phyloP scores from a whole-genome alignment of 2,888 invertebrate species.

The Xanthorhoe spadicearia region DNA sequence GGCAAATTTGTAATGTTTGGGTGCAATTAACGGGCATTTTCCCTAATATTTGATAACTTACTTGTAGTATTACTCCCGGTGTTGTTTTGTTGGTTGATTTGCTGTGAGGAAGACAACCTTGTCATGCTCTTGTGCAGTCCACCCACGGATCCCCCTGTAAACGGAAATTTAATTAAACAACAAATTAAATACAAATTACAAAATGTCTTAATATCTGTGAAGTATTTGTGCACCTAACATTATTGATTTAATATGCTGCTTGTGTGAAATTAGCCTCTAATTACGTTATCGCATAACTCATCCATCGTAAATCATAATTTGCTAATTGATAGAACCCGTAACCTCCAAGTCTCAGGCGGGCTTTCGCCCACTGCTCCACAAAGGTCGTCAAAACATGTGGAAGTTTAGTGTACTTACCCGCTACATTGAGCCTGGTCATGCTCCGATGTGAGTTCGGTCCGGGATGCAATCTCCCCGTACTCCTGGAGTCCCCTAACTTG shows the following conservation, averaged over 20 bases:
- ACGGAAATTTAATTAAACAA: background rate
- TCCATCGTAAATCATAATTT: too few relatives aligned
- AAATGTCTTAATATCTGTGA: too few relatives aligned
- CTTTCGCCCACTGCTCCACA: too few relatives aligned
- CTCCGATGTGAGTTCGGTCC: constrained; percentile 90
- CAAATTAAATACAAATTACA: background rate
- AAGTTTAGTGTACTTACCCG: constrained; percentile 83
- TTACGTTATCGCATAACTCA: too few relatives aligned
- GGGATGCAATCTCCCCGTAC: constrained; percentile 89
- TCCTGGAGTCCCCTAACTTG: constrained; percentile 90
- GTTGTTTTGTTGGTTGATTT: constrained; percentile 82
- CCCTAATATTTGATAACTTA: constrained; percentile 39
- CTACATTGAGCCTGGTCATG: constrained; percentile 91
- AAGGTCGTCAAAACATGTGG: too few relatives aligned
- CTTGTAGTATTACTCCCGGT: constrained; percentile 59
- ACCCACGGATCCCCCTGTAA: constrained; percentile 88
- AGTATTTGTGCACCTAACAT: too few relatives aligned
- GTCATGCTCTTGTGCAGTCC: constrained; percentile 94
- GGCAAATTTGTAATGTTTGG: too few relatives aligned
- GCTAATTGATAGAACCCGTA: too few relatives aligned
- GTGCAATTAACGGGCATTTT: too few relatives aligned
- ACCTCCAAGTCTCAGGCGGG: too few relatives aligned
- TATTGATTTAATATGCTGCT: too few relatives aligned
- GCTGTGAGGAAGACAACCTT: constrained; percentile 90
- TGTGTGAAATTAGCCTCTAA: too few relatives aligned